phyloP scores from a whole-genome alignment of 2,888 invertebrate genomes.

The Drosophila nr. medialis region DNA sequence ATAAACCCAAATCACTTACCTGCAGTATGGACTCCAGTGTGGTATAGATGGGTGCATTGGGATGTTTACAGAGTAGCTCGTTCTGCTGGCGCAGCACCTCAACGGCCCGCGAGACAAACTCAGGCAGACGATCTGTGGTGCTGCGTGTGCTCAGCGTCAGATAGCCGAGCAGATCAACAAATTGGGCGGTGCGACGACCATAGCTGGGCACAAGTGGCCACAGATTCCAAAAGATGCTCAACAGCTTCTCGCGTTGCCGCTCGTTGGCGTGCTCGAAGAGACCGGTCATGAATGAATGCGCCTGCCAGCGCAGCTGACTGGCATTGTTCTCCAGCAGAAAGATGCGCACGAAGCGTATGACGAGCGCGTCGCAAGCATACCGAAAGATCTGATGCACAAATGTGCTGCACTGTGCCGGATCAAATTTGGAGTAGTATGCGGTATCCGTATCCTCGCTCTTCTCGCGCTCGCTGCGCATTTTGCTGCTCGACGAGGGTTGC shows the following conservation, averaged over 20 bases:
- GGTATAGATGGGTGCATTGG: constrained; percentile 96
- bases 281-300: constrained; percentile 93
- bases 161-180: constrained; percentile 97
- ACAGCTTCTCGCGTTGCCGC: constrained; percentile 91
- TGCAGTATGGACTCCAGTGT: constrained; percentile 97
- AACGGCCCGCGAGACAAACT: constrained; percentile 94
- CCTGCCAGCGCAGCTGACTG: constrained; percentile 97
- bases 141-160: constrained; percentile 94
- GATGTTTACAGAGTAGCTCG: constrained; percentile 94
- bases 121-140: constrained; percentile 88
- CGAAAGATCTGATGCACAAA: constrained; percentile 90
- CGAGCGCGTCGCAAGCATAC: constrained; percentile 85
- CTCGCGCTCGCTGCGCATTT: constrained; percentile 87
- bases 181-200: constrained; percentile 97
- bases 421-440: constrained; percentile 87
- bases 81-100: constrained; percentile 95
- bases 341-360: constrained; percentile 91
- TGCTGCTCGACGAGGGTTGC: constrained; percentile 57
- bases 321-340: constrained; percentile 97
- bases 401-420: constrained; percentile 88
- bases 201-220: constrained; percentile 96
- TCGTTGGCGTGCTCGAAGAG: constrained; percentile 93
- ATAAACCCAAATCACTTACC: constrained; percentile 83
- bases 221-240: constrained; percentile 94
- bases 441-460: constrained; percentile 88